Percentiles rank a stretch among this genome's conserved stretches.
These are phyloP conservation scores for Danio albolineatus DNA, from an alignment of 2,797 vertebrate species.

Conservation along the genomic window DNA sequence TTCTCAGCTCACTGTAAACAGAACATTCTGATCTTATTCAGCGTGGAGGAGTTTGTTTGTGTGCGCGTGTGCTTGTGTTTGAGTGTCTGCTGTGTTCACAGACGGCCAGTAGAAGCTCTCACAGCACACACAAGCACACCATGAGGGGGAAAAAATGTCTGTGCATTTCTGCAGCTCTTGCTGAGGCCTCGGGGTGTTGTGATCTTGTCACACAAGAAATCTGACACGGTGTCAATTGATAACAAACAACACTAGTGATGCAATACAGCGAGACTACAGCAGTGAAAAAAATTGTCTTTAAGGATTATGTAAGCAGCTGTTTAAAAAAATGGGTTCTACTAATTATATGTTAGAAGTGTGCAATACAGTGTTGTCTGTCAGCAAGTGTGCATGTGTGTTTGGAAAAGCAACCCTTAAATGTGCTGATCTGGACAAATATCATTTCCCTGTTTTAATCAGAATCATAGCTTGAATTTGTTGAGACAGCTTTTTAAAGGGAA, in stretches of 20 bases:
- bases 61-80: no score
- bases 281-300: neutral
- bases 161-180: neutral
- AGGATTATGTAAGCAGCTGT: neutral
- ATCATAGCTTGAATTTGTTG: neutral
- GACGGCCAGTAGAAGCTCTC: neutral
- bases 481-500: slow-evolving; percentile 9
- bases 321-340: neutral
- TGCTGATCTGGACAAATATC: slow-evolving; percentile 6
- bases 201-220: neutral
- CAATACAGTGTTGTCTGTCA: neutral
- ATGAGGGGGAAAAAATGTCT: neutral
- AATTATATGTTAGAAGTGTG: neutral
- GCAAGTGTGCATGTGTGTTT: neutral
- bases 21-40: slow-evolving; percentile 42
- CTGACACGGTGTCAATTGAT: neutral
- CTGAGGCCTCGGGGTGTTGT: slow-evolving; percentile 4
- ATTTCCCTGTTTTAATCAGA: neutral
- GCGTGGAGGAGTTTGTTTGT: neutral
- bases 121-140: neutral
- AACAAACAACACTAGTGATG: neutral
- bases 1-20: slow-evolving; percentile 32
- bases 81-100: neutral
- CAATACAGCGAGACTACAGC: neutral
- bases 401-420: neutral